Evolutionary conservation across 2,888 invertebrate species (phyloP), one percentile per base, ranked within the genome.

Genomic region (Catocala sponsa): DNA sequence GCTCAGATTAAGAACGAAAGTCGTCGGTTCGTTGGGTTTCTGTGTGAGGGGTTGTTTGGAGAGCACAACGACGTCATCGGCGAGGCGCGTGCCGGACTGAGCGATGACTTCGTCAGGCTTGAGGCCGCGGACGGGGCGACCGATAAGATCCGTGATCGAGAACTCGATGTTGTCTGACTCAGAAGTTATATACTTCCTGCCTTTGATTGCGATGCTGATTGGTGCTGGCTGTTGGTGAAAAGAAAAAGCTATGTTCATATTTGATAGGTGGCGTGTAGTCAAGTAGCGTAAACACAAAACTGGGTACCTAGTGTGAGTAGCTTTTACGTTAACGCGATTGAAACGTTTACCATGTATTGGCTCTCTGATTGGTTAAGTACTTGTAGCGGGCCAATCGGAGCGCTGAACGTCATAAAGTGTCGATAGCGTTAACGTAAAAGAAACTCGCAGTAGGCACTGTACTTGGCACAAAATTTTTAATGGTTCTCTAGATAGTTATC

Each of bases 131-230:
- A 98, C 85, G 0, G 97, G 95, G 55, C 96, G 95, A 0, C 98
- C 98, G 6, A 98, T 88, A 49, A 98, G 90, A 89, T 98, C 97
- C 0, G 97, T 96, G 55, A 98, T 95, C 62, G 96, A 95, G 47
- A 98, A 95, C 48, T 95, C 95, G 0, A 98, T 95, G 5, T 95
- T 93, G n/a, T 98, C 97, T 6, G 97, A 95, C 9, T 97, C 96
- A 0, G 96, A 90, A 4, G 97, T 97, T 46, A 99, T 95, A 84
- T 97, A 97, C 51, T 97, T 96, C 81, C 96, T 96, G 74, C 98
- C 97, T 72, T 97, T 96, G 68, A 98, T 94, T 2, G 97, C 95
- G 61, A 99, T 96, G 82, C 97, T 97, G 66, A 98, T 96, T 7
- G 99, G 99, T n/a, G 98, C 95, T 51, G 97, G 95, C 96, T 96